These are phyloP conservation scores for Dicranocentrus wangi DNA, from an alignment of 2,888 invertebrate species.

Conservation along the genomic window DNA sequence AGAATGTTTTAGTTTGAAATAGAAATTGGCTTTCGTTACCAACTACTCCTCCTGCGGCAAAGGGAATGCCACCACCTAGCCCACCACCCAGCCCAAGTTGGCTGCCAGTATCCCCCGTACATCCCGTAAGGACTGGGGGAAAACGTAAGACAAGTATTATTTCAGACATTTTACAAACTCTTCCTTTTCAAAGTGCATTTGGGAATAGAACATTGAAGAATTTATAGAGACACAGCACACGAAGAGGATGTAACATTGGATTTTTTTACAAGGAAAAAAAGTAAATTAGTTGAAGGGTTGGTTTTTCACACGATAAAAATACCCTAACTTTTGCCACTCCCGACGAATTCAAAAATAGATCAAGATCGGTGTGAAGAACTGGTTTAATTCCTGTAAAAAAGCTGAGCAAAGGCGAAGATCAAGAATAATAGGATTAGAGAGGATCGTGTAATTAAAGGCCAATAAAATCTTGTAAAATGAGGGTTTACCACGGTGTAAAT, in stretches of 20 bases:
- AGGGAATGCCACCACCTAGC: slow-evolving; percentile 2
- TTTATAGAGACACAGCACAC: neutral
- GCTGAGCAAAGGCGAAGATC: too few species aligned
- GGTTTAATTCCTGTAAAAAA: too few species aligned
- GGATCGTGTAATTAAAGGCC: too few species aligned
- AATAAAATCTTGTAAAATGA: too few species aligned
- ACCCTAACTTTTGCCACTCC: too few species aligned
- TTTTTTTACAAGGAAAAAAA: neutral
- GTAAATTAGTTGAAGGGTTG: neutral
- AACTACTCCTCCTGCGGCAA: slow-evolving; percentile 46
- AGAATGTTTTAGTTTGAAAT: neutral
- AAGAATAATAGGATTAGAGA: too few species aligned
- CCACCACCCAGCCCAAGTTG: neutral
- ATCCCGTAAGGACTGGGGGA: neutral
- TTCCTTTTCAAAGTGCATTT: neutral
- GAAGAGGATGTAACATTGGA: neutral
- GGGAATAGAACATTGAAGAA: neutral
- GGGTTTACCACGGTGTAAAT: too few species aligned
- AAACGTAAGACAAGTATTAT: neutral
- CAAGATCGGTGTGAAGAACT: too few species aligned
- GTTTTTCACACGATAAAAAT: too few species aligned
- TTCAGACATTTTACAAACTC: neutral
- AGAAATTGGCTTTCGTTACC: slow-evolving; percentile 54
- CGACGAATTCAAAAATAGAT: too few species aligned
- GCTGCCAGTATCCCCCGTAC: neutral